phyloP scores from a whole-genome alignment of 2,797 vertebrate species.

The Sebastes flavidus region DNA sequence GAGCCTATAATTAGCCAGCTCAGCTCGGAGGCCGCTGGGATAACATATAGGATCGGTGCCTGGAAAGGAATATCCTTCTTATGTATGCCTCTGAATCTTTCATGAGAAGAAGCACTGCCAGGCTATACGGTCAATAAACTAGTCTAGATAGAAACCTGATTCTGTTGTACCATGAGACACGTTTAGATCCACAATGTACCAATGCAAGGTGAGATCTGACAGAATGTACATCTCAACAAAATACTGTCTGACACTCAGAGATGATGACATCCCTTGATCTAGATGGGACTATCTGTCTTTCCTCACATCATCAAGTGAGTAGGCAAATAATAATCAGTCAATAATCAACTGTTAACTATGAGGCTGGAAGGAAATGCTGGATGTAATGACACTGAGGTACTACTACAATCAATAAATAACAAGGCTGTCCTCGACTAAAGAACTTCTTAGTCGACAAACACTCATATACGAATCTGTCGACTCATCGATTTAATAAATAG shows the following conservation, averaged over 20 bases:
- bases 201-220: conserved; percentile 8
- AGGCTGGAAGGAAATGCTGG: not conserved
- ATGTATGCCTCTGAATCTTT: conserved; percentile 39
- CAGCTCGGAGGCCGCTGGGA: conserved; percentile 33
- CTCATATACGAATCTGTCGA: not conserved
- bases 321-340: not conserved
- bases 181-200: not conserved
- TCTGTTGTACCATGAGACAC: not conserved
- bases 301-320: not conserved
- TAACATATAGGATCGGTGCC: conserved; percentile 16
- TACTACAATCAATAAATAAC: not conserved
- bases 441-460: not conserved
- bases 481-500: not conserved
- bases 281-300: not conserved
- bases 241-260: too few species aligned
- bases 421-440: not conserved
- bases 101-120: conserved; percentile 25
- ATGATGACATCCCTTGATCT: too few species aligned
- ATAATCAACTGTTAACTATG: not conserved
- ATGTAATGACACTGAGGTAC: not conserved
- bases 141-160: not conserved
- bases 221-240: not conserved
- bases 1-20: conserved; percentile 53
- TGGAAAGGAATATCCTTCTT: conserved; percentile 22
- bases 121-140: conserved; percentile 21